Evolutionary conservation across 2,113 vertebrate species (phyloP).

Genomic region (Chelonoidis abingdonii): DNA sequence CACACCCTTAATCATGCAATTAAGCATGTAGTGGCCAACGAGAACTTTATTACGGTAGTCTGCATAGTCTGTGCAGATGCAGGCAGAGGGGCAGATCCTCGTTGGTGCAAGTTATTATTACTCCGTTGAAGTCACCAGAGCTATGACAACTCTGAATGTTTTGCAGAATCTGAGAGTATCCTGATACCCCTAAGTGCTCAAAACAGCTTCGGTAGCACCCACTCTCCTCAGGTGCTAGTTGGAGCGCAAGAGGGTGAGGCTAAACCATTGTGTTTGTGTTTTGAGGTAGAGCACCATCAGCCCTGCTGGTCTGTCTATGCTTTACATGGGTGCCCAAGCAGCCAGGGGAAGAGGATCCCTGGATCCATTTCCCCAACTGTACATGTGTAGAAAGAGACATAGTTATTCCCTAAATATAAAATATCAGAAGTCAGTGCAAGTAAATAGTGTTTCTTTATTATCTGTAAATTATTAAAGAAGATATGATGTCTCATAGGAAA

Average conservation of each 20-base stretch:
- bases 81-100: not conserved
- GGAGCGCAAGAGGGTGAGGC: not conserved
- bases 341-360: not conserved
- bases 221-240: not conserved
- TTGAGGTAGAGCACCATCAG: not conserved
- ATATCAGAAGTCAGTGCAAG: not conserved
- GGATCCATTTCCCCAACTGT: not conserved
- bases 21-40: not conserved
- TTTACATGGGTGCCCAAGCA: not conserved
- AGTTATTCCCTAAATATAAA: not conserved
- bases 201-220: not conserved
- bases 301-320: too few relatives aligned
- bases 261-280: not conserved
- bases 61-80: not conserved
- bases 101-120: not conserved
- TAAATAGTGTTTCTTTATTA: not conserved
- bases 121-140: not conserved
- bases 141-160: not conserved
- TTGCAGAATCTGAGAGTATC: not conserved
- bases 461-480: not conserved
- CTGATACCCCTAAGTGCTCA: not conserved
- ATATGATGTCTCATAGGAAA: not conserved
- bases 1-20: not conserved
- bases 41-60: not conserved
- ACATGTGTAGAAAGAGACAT: not conserved